phyloP scores from a whole-genome alignment of 92 coral and sea anemone species.

The Phymanthus crucifer region DNA sequence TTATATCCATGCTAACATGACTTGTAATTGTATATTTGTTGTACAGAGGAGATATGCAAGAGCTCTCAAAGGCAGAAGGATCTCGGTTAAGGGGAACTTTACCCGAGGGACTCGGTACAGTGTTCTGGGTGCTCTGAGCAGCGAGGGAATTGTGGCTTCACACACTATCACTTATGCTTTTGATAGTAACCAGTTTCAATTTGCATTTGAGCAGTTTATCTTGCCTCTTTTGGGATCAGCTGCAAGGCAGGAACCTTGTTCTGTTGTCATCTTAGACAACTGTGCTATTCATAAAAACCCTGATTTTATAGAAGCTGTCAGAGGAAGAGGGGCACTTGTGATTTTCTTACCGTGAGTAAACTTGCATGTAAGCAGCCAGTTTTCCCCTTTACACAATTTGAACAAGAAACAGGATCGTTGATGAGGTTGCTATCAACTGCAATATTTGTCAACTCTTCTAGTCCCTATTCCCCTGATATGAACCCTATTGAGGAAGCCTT shows the following conservation, averaged over 20 bases:
- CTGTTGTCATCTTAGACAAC: conserved; percentile 62
- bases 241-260: conserved; percentile 55
- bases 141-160: conserved; percentile 40
- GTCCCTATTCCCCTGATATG: conserved; percentile 3
- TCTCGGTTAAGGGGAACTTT: conserved; percentile 46
- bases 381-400: neutral
- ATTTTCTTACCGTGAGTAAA: conserved; percentile 58
- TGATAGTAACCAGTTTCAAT: conserved; percentile 40
- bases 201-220: conserved; percentile 57
- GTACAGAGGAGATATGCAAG: conserved; percentile 49
- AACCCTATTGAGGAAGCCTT: neutral
- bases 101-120: conserved; percentile 51
- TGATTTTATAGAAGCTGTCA: conserved; percentile 23
- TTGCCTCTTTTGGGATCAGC: conserved; percentile 50
- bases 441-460: neutral
- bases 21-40: neutral
- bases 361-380: neutral
- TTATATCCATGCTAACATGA: neutral
- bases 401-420: neutral
- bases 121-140: conserved; percentile 48
- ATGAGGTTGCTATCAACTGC: neutral
- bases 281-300: conserved; percentile 46
- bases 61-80: conserved; percentile 41
- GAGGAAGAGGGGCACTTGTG: conserved; percentile 48
- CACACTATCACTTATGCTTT: conserved; percentile 53